Evolutionary conservation across 2,797 vertebrate species (phyloP), one percentile per base, ranked within the genome.

Genomic region (Takifugu rubripes): DNA sequence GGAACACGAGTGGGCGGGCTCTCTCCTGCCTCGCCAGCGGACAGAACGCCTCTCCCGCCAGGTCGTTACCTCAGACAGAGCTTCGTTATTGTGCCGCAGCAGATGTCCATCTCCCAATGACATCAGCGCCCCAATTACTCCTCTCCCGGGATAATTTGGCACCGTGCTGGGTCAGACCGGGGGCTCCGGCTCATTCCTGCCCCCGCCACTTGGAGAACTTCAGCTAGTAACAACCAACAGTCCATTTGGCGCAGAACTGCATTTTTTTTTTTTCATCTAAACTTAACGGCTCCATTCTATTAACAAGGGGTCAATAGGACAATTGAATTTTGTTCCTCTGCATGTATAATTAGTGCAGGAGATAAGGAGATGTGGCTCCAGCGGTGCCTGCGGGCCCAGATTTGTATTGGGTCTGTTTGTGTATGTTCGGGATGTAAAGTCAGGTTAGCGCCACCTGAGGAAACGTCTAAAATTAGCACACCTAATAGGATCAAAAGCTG

Each of bases 31-130:
- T n/a, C n/a, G n/a, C n/a, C n/a, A n/a, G n/a, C n/a, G n/a, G n/a
- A n/a, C n/a, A n/a, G n/a, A n/a, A n/a, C n/a, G n/a, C n/a, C 69
- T 72, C 80, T 66, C 61, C 79, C 74, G 79, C 85, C 75, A 60
- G 81, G 85, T 82, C 80, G 86, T 85, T 85, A 82, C 85, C 79
- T 87, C 76, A 82, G 64, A 88, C 81, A 73, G 75, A 76, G 83
- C 75, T 85, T 84, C 80, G 78, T 87, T 86, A 86, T 79, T 66
- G 79, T 64, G 56, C 70, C 69, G 67, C 78, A 77, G 78, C 78
- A 87, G 84, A 87, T 87, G 84, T 75, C 84, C 84, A 77, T 84
- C 77, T 84, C 83, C 49, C 76, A 84, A 87, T 83, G 79, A 85
- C 84, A 87, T 88, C 81, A 78, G 77, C 79, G 78, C 62, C 73